Percentiles rank a stretch among this genome's conserved stretches.
Evolutionary conservation across 2,797 vertebrate genomes (phyloP).

Genomic region (Siniperca scherzeri): DNA sequence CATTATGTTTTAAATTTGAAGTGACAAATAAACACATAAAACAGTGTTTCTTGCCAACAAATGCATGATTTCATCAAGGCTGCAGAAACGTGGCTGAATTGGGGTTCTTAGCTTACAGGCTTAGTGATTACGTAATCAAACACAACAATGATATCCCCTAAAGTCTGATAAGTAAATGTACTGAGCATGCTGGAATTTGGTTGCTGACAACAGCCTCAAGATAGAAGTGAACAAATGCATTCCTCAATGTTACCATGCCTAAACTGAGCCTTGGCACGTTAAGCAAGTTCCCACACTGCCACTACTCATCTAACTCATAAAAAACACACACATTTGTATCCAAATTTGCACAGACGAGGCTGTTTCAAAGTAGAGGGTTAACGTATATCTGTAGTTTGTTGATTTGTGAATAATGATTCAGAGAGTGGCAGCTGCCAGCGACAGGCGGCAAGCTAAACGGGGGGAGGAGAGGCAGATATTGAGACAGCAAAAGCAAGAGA

Average conservation of each 20-base stretch:
- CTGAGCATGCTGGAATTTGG: conserved; percentile 64
- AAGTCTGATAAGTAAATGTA: conserved; percentile 62
- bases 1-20: not conserved
- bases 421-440: not conserved
- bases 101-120: conserved; percentile 39
- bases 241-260: conserved; percentile 37
- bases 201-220: conserved; percentile 39
- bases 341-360: not conserved
- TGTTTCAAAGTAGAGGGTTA: not conserved
- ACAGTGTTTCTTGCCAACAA: not conserved
- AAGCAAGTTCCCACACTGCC: conserved; percentile 44
- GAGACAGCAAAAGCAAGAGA: conserved; percentile 38
- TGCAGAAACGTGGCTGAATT: conserved; percentile 9
- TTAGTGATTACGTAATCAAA: conserved; percentile 61
- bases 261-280: conserved; percentile 37
- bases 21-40: not conserved
- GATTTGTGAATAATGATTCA: conserved; percentile 5
- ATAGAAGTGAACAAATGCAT: conserved; percentile 63
- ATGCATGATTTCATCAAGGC: conserved; percentile 35
- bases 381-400: not conserved
- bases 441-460: not conserved
- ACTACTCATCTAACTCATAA: not conserved
- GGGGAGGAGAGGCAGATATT: not conserved
- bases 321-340: not conserved
- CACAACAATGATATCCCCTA: conserved; percentile 57